Percentiles rank a stretch among this genome's conserved stretches.
phyloP scores from a whole-genome alignment of 92 coral and sea anemone genomes.

The Palythoa grandiflora region DNA sequence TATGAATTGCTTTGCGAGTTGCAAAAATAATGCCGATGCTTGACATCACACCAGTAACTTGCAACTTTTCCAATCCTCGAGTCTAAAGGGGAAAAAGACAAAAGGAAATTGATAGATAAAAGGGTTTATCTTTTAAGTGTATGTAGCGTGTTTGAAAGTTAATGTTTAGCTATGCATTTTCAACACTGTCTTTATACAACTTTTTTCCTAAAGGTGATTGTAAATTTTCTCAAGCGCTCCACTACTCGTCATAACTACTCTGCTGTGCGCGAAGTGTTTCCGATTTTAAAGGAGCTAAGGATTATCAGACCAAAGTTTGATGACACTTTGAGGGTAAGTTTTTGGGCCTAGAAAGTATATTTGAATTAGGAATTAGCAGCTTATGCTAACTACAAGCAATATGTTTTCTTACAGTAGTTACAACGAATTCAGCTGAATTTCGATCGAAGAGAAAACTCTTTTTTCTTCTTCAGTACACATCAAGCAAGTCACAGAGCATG shows the following conservation, averaged over 20 bases:
- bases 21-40: too few species aligned
- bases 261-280: slow-evolving; percentile 86
- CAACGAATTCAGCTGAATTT: background rate
- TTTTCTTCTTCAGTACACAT: slow-evolving; percentile 62
- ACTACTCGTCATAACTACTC: slow-evolving; percentile 88
- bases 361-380: too few species aligned
- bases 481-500: slow-evolving; percentile 74
- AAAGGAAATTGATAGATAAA: too few species aligned
- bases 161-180: background rate
- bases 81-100: too few species aligned
- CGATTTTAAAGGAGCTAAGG: slow-evolving; percentile 85
- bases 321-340: slow-evolving; percentile 81
- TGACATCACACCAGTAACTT: too few species aligned
- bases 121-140: background rate
- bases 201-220: slow-evolving; percentile 71
- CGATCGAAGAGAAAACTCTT: background rate
- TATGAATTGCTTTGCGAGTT: too few species aligned
- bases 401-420: background rate
- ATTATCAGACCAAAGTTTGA: slow-evolving; percentile 89
- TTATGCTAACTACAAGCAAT: background rate
- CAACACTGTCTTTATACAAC: background rate
- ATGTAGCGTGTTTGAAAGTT: background rate
- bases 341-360: too few species aligned
- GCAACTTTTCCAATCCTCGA: too few species aligned
- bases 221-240: slow-evolving; percentile 73